Percentiles rank a stretch among this genome's conserved stretches.
These are phyloP conservation scores for Eptesicus fuscus DNA, from an alignment of 2,113 vertebrate genomes.

Conservation along the genomic window DNA sequence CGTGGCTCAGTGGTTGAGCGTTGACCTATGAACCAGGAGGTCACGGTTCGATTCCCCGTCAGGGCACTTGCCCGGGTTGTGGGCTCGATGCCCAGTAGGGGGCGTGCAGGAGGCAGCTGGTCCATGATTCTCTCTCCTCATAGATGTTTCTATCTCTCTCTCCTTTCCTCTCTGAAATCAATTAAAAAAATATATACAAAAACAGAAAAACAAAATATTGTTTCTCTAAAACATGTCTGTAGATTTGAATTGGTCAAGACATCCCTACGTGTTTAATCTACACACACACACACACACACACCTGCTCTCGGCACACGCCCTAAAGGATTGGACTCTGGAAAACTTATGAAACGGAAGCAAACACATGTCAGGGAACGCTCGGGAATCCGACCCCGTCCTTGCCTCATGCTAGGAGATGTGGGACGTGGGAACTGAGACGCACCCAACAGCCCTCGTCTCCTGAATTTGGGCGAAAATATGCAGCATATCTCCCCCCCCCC, in stretches of 20 bases:
- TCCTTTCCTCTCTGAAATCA: too few species aligned
- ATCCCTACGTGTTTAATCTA: rapidly evolving
- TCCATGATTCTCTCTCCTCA: too few species aligned
- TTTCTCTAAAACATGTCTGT: neutral
- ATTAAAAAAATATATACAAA: too few species aligned
- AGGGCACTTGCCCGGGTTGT: too few species aligned
- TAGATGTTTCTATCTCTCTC: too few species aligned
- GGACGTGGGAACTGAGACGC: neutral
- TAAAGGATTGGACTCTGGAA: neutral
- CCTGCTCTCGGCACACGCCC: neutral
- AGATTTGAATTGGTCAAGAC: neutral
- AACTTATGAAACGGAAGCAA: neutral
- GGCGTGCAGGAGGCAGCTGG: too few species aligned
- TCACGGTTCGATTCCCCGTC: too few species aligned
- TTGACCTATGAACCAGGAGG: too few species aligned
- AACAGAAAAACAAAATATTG: neutral
- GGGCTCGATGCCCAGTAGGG: too few species aligned
- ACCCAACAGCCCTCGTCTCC: conserved; percentile 16
- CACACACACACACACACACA: neutral
- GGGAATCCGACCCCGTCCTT: conserved; percentile 31
- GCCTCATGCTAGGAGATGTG: neutral
- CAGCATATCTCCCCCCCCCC: neutral
- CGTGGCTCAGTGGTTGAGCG: too few species aligned
- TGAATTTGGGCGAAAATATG: neutral
- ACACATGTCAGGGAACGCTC: conserved; percentile 25